Conservation (phyloP, 2,113 vertebrate species). For the Psittacus erithacus region DNA sequence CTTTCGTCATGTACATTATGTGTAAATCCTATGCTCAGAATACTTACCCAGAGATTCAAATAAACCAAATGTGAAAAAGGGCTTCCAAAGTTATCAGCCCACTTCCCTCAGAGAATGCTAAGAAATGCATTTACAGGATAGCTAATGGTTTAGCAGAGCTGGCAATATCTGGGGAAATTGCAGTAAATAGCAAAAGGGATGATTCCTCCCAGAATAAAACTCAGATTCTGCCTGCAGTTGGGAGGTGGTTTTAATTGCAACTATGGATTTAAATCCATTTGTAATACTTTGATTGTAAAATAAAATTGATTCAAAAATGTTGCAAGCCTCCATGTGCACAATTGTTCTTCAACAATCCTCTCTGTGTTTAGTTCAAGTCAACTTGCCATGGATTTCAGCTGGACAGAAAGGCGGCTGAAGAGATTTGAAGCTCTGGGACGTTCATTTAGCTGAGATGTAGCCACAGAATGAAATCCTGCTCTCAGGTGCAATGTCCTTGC, state of each 20-base stretch:
- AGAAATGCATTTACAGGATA: background rate
- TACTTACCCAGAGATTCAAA: background rate
- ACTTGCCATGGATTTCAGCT: background rate
- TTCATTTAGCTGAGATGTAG: background rate
- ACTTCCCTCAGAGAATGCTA: background rate
- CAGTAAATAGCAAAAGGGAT: background rate
- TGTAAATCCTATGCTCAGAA: background rate
- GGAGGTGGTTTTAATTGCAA: background rate
- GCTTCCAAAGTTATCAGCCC: background rate
- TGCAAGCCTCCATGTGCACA: background rate
- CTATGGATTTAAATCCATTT: background rate
- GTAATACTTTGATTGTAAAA: background rate
- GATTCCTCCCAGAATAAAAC: background rate
- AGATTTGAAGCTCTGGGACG: background rate
- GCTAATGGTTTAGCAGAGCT: background rate
- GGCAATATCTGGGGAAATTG: background rate
- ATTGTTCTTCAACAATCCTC: background rate
- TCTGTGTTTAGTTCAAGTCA: background rate
- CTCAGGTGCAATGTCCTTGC: background rate
- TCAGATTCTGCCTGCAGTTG: background rate
- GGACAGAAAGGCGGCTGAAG: background rate
- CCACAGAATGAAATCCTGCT: background rate
- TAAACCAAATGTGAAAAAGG: background rate
- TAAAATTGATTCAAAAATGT: background rate
- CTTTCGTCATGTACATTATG: background rate